Conservation (phyloP, 2,113 vertebrate species). For the Psephotus haematonotus region DNA sequence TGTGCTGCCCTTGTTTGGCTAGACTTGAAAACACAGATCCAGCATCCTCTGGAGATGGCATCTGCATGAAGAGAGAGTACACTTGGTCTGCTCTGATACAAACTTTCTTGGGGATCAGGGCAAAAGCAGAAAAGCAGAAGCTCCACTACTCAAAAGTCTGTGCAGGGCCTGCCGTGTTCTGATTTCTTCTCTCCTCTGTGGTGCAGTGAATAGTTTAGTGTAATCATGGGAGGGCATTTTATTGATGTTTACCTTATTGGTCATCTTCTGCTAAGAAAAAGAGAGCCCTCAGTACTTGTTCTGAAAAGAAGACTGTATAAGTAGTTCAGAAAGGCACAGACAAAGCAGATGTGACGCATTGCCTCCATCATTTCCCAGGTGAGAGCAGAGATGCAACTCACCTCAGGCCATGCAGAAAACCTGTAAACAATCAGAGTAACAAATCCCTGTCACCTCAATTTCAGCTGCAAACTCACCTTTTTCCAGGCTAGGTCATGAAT, state of each 20-base stretch:
- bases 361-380: background rate
- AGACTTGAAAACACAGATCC: background rate
- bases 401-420: background rate
- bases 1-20: background rate
- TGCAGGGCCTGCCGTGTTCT: background rate
- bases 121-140: background rate
- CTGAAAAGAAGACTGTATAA: background rate
- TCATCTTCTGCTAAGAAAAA: background rate
- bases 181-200: background rate
- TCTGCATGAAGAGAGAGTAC: background rate
- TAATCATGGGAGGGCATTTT: background rate
- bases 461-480: background rate
- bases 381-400: background rate
- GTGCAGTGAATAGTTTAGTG: background rate
- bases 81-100: background rate
- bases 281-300: background rate
- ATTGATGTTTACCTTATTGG: background rate
- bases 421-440: background rate
- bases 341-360: background rate
- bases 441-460: background rate
- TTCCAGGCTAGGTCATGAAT: background rate
- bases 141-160: background rate
- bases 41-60: background rate
- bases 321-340: background rate
- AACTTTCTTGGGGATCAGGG: background rate